A percentile compares a stretch with the other conserved stretches of the same genome.
phyloP scores from a whole-genome alignment of 2,888 invertebrate species.

The Perdita meconis region DNA sequence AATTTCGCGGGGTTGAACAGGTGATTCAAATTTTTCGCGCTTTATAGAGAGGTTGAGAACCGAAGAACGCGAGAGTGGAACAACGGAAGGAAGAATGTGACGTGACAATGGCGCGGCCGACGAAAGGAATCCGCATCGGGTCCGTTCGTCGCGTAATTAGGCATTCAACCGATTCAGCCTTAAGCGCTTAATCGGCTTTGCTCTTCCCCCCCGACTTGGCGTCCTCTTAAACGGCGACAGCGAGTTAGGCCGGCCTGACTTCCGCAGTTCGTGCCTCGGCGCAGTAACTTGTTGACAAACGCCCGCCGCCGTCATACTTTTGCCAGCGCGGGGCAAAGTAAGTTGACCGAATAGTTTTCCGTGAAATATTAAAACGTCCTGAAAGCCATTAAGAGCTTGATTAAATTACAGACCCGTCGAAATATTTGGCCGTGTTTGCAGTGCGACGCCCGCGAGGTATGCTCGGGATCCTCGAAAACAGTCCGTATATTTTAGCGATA shows the following conservation, averaged over 20 bases:
- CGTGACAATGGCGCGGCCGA: neutral
- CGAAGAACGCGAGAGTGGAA: neutral
- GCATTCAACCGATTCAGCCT: conserved; percentile 61
- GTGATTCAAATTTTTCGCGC: neutral
- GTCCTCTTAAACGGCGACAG: conserved; percentile 56
- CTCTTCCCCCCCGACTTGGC: conserved; percentile 60
- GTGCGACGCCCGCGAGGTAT: conserved; percentile 7
- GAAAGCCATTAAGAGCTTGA: conserved; percentile 38
- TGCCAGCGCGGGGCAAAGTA: neutral
- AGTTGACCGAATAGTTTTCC: conserved; percentile 27
- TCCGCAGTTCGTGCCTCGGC: conserved; percentile 49
- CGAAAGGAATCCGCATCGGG: conserved; percentile 45
- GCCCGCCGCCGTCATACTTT: conserved; percentile 32
- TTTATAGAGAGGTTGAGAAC: neutral
- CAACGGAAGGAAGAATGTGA: neutral
- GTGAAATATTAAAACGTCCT: conserved; percentile 52
- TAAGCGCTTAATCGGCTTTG: conserved; percentile 69
- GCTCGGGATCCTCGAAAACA: neutral
- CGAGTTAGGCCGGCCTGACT: conserved; percentile 43
- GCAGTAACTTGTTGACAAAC: conserved; percentile 50
- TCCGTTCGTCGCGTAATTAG: conserved; percentile 58
- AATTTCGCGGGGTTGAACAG: conserved; percentile 14
- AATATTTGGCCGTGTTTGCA: conserved; percentile 30
- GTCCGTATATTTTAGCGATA: neutral
- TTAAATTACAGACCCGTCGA: conserved; percentile 21